Evolutionary conservation across 2,888 invertebrate species (phyloP).

Genomic region (Ectropis crepuscularia): DNA sequence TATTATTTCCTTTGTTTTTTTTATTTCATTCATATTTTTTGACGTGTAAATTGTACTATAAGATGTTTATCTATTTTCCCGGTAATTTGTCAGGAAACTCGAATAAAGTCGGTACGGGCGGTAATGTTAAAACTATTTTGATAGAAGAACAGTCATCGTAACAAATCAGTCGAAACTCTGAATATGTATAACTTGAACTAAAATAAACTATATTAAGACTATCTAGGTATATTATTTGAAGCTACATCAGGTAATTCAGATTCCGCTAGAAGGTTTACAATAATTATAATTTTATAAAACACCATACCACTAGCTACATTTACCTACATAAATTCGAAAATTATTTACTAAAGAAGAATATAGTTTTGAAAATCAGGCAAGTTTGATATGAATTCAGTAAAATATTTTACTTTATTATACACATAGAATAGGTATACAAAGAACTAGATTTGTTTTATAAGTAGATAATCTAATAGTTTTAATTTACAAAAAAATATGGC

Average conservation of each 20-base stretch:
- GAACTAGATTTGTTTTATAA: constrained; percentile 5
- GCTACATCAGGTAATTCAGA: background rate
- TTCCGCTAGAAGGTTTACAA: background rate
- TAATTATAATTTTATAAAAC: background rate
- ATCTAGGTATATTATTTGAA: too few relatives aligned
- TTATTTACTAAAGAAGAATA: constrained; percentile 16
- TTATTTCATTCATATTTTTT: too few relatives aligned
- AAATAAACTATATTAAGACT: too few relatives aligned
- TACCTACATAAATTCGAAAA: constrained; percentile 28
- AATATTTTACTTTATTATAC: constrained; percentile 4
- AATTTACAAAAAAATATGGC: constrained; percentile 9
- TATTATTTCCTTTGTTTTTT: too few relatives aligned
- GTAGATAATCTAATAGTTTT: background rate
- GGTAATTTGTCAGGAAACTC: too few relatives aligned
- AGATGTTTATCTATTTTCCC: too few relatives aligned
- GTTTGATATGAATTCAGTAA: constrained; percentile 33
- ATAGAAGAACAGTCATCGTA: too few relatives aligned
- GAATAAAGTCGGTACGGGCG: too few relatives aligned
- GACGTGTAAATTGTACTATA: too few relatives aligned
- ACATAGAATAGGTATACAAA: background rate
- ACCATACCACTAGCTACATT: background rate
- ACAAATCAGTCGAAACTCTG: too few relatives aligned
- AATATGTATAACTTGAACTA: too few relatives aligned
- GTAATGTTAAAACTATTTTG: too few relatives aligned
- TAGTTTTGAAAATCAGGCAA: constrained; percentile 26